A percentile compares a stretch with the other conserved stretches of the same genome.
Evolutionary conservation across 2,797 vertebrate genomes (phyloP).

Genomic region (Choloepus didactylus): DNA sequence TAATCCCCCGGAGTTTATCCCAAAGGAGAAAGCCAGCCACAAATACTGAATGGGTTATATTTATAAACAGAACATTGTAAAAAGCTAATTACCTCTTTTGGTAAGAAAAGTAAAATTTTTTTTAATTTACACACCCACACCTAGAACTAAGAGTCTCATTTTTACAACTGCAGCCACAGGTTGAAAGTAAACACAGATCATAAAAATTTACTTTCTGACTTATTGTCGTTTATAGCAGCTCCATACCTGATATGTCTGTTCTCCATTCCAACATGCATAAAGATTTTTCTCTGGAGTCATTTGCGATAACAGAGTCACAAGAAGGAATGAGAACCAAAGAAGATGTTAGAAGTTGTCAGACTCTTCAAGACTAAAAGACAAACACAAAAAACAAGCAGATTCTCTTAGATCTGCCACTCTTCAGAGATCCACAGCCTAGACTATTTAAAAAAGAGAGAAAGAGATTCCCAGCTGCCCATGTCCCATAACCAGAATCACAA

Average conservation of each 20-base stretch:
- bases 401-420: not conserved
- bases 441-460: not conserved
- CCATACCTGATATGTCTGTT: not conserved
- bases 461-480: not conserved
- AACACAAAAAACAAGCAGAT: not conserved
- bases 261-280: not conserved
- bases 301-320: not conserved
- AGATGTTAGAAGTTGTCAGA: not conserved
- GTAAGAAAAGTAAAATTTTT: not conserved
- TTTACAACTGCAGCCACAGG: not conserved
- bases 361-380: not conserved
- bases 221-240: not conserved
- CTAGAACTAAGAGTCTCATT: not conserved
- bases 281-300: not conserved
- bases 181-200: not conserved
- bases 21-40: not conserved
- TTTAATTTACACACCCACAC: not conserved
- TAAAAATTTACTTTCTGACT: not conserved
- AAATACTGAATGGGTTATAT: not conserved
- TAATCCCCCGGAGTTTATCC: not conserved
- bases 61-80: not conserved
- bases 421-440: not conserved
- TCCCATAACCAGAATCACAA: not conserved
- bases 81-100: not conserved
- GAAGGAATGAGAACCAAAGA: not conserved